Evolutionary conservation across 2,888 invertebrate species (phyloP).

Genomic region (Phyllotreta striolata): DNA sequence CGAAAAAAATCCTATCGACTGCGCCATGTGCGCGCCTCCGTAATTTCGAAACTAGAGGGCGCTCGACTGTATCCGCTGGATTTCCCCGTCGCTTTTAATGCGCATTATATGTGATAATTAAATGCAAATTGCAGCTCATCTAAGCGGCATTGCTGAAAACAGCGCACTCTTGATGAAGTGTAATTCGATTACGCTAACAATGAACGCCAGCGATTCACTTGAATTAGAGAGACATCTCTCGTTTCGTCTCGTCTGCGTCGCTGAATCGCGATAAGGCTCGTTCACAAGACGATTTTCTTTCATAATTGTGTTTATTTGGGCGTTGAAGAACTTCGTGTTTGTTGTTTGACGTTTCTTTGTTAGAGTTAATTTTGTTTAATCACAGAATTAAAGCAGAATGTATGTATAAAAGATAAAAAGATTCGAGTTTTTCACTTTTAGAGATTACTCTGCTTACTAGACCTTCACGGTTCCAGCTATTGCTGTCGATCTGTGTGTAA

Average conservation of each 20-base stretch:
- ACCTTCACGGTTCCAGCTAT: too few relatives aligned
- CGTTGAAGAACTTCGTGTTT: constrained; percentile 19
- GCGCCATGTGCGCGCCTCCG: constrained; percentile 36
- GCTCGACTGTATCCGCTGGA: constrained; percentile 55
- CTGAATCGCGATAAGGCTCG: constrained; percentile 43
- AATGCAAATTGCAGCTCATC: constrained; percentile 63
- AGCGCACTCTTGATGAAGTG: constrained; percentile 62
- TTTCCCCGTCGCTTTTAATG: constrained; percentile 58
- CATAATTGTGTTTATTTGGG: constrained; percentile 30
- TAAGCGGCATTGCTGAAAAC: constrained; percentile 62
- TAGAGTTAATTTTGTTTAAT: neutral
- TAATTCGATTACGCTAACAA: constrained; percentile 62
- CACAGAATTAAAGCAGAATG: neutral
- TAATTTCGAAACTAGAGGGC: constrained; percentile 49
- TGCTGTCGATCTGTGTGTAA: too few relatives aligned
- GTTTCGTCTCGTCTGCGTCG: constrained; percentile 35
- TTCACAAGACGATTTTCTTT: constrained; percentile 44
- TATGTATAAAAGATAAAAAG: neutral
- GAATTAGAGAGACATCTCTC: constrained; percentile 32
- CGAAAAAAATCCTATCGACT: constrained; percentile 11
- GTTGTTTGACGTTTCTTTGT: constrained; percentile 7
- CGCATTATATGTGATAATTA: constrained; percentile 64
- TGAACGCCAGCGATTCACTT: constrained; percentile 50
- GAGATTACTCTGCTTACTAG: too few relatives aligned
- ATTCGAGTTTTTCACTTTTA: too few relatives aligned